These are phyloP conservation scores for Glaucopsyche alexis DNA, from an alignment of 2,888 invertebrate species.

Conservation along the genomic window DNA sequence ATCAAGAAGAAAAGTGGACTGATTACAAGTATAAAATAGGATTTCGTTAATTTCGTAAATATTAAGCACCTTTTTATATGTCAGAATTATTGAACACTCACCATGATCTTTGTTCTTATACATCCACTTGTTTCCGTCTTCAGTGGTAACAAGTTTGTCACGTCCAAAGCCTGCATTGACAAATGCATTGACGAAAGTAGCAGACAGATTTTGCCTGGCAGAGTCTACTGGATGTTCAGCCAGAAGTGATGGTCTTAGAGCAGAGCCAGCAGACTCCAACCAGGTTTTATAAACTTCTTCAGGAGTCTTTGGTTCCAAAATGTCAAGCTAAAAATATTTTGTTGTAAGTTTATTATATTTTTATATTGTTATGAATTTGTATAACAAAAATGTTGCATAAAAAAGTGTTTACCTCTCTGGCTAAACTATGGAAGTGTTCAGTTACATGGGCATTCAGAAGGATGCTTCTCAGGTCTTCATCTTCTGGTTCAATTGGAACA, in stretches of 20 bases:
- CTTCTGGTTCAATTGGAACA: constrained; percentile 90
- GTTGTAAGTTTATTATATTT: constrained; percentile 21
- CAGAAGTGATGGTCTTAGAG: constrained; percentile 84
- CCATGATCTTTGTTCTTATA: constrained; percentile 98
- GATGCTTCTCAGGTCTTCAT: constrained; percentile 92
- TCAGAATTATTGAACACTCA: constrained; percentile 40
- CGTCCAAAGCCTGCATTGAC: constrained; percentile 98
- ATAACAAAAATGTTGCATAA: not conserved
- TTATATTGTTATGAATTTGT: not conserved
- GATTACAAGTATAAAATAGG: too few species aligned
- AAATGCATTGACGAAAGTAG: constrained; percentile 99
- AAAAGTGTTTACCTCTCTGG: constrained; percentile 85
- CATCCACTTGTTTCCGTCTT: constrained; percentile 91
- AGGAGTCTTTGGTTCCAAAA: constrained; percentile 99
- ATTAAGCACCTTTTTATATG: too few species aligned
- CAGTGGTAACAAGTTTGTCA: constrained; percentile 95
- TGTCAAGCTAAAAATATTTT: constrained; percentile 85
- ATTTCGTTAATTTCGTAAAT: too few species aligned
- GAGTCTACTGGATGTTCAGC: constrained; percentile 92
- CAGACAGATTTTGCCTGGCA: constrained; percentile 96
- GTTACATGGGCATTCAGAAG: constrained; percentile 97
- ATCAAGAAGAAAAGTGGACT: too few species aligned
- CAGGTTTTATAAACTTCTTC: constrained; percentile 99
- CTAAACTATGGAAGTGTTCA: constrained; percentile 94
- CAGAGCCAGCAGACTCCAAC: constrained; percentile 89